phyloP scores from a whole-genome alignment of 92 coral and sea anemone genomes.

The Epizoanthus rinbou region DNA sequence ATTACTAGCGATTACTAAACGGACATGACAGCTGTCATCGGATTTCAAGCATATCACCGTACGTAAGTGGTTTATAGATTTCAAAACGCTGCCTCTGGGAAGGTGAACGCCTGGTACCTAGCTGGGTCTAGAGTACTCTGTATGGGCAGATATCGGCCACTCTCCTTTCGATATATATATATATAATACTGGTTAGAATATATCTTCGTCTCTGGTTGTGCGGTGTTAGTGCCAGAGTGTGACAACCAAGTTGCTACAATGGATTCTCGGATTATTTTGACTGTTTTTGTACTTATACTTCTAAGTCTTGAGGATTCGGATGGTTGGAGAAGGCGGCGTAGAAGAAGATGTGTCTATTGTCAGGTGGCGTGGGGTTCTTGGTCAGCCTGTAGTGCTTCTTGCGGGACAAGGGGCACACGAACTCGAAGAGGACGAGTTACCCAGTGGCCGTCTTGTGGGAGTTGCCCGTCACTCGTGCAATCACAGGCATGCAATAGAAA shows the following conservation, averaged over 20 bases:
- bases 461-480: constrained; percentile 37
- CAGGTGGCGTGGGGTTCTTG: constrained; percentile 48
- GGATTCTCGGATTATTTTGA: neutral
- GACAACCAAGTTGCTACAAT: neutral
- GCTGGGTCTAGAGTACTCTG: too few relatives aligned
- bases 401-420: constrained; percentile 40
- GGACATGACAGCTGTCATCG: too few relatives aligned
- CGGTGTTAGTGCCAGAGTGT: too few relatives aligned
- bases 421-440: constrained; percentile 25
- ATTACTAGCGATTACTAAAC: too few relatives aligned
- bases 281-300: neutral
- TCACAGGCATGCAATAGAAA: constrained; percentile 60
- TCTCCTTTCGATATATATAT: too few relatives aligned
- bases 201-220: too few relatives aligned
- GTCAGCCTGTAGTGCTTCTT: constrained; percentile 40
- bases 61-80: too few relatives aligned
- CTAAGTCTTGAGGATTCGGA: neutral
- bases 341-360: constrained; percentile 21
- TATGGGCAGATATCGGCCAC: too few relatives aligned
- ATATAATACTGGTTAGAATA: too few relatives aligned
- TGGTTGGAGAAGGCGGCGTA: constrained; percentile 51
- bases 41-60: too few relatives aligned
- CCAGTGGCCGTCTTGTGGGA: constrained; percentile 30
- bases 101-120: too few relatives aligned
- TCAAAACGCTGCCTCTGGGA: too few relatives aligned